Conservation (phyloP, 64 coral and sea anemone genomes). For the Platygyra sinensis region DNA sequence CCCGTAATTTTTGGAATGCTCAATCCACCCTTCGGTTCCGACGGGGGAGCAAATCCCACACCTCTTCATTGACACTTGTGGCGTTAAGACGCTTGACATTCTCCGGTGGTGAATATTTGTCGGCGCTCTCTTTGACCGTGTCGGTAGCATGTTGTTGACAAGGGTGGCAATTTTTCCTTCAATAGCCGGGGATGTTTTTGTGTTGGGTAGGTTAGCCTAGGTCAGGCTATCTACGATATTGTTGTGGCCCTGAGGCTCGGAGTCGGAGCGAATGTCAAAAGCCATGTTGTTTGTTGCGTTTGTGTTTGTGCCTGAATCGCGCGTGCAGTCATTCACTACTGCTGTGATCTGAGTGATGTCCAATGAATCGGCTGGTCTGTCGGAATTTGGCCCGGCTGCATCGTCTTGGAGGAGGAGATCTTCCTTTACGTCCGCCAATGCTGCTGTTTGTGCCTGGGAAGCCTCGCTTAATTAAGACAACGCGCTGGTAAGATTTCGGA, state of each 20-base stretch:
- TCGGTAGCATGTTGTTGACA: slow-evolving; percentile 25
- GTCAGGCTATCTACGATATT: slow-evolving; percentile 35
- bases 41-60: slow-evolving; percentile 45
- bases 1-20: slow-evolving; percentile 36
- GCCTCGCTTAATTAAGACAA: not conserved
- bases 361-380: too few species aligned
- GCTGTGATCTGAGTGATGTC: too few species aligned
- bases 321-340: too few species aligned
- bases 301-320: too few species aligned
- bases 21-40: slow-evolving; percentile 8
- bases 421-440: slow-evolving; percentile 11
- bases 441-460: slow-evolving; percentile 22
- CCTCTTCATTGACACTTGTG: slow-evolving; percentile 35
- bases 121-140: slow-evolving; percentile 24
- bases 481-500: too few species aligned
- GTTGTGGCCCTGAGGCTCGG: not conserved
- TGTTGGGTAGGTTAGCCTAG: slow-evolving; percentile 5
- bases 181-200: slow-evolving; percentile 30
- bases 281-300: too few species aligned
- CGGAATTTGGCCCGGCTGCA: too few species aligned
- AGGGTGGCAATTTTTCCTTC: slow-evolving; percentile 20
- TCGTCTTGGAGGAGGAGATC: too few species aligned
- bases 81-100: slow-evolving; percentile 10
- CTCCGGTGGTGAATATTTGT: slow-evolving; percentile 36
- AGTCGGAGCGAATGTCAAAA: not conserved